Conservation (phyloP, 2,113 vertebrate species). For the Gambusia affinis region DNA sequence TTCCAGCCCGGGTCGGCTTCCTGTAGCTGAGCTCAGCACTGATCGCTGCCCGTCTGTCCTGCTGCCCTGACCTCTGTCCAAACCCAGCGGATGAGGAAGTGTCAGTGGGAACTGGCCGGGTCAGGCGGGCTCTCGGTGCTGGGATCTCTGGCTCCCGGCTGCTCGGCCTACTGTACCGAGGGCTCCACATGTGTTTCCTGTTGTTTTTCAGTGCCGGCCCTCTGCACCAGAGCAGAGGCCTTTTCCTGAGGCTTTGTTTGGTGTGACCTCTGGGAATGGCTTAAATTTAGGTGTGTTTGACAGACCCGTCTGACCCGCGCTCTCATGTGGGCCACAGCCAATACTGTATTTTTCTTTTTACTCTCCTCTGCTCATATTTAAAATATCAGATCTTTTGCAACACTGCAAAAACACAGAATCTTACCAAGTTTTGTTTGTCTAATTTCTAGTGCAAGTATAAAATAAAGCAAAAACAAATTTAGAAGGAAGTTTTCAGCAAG, state of each 20-base stretch:
- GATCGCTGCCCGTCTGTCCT: constrained; percentile 43
- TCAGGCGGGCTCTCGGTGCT: constrained; percentile 49
- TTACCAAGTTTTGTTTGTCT: too few relatives aligned
- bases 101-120: constrained; percentile 61
- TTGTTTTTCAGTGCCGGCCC: constrained; percentile 82
- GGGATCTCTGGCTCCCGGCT: constrained; percentile 51
- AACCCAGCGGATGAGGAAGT: constrained; percentile 72
- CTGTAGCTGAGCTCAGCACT: constrained; percentile 67
- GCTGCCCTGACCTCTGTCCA: constrained; percentile 53
- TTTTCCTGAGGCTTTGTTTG: constrained; percentile 89
- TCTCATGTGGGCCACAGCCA: constrained; percentile 53
- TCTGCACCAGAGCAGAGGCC: constrained; percentile 72
- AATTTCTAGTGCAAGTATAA: too few relatives aligned
- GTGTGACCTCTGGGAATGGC: constrained; percentile 81
- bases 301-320: constrained; percentile 16
- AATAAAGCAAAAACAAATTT: too few relatives aligned
- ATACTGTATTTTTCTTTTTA: constrained; percentile 25
- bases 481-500: too few relatives aligned
- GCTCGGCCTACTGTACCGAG: constrained; percentile 67
- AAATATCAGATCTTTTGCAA: constrained; percentile 4
- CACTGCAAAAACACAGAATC: too few relatives aligned
- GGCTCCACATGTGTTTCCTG: constrained; percentile 92
- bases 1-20: constrained; percentile 48
- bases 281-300: constrained; percentile 81
- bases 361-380: constrained; percentile 8